Conservation (phyloP, 2,888 invertebrate genomes). For the Cryptocheilus praepositus region DNA sequence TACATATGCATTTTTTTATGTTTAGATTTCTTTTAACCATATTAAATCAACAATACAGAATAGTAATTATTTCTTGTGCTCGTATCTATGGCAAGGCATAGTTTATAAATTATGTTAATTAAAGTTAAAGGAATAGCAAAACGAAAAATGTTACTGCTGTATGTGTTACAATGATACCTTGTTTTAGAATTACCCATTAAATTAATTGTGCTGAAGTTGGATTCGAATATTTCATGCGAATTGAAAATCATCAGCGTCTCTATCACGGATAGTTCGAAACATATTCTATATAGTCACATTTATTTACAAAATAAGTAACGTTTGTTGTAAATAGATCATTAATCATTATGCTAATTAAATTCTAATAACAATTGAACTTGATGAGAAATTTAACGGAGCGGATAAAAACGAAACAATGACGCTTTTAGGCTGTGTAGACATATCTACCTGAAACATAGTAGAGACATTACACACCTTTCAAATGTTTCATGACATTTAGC, state of each 20-base stretch:
- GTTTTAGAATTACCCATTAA: neutral
- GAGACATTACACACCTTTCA: conserved; percentile 6
- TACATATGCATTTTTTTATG: conserved; percentile 60
- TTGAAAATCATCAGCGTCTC: neutral
- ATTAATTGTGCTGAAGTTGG: conserved; percentile 4
- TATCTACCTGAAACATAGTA: conserved; percentile 8
- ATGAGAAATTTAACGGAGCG: conserved; percentile 47
- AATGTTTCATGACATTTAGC: neutral
- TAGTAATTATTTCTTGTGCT: conserved; percentile 39
- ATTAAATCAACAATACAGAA: conserved; percentile 35
- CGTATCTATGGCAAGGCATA: conserved; percentile 6
- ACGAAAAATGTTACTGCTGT: too few relatives aligned
- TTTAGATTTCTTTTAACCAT: conserved; percentile 54
- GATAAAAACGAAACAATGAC: too few relatives aligned
- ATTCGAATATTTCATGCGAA: neutral
- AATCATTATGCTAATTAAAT: conserved; percentile 52
- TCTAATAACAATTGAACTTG: conserved; percentile 61
- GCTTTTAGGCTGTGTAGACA: conserved; percentile 21
- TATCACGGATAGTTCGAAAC: conserved; percentile 4
- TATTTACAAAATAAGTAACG: neutral
- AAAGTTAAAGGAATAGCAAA: neutral
- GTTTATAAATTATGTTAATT: conserved; percentile 6
- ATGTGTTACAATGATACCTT: neutral
- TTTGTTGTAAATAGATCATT: conserved; percentile 23
- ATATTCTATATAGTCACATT: neutral